phyloP scores from a whole-genome alignment of 2,797 vertebrate species.

The Lophius americanus region DNA sequence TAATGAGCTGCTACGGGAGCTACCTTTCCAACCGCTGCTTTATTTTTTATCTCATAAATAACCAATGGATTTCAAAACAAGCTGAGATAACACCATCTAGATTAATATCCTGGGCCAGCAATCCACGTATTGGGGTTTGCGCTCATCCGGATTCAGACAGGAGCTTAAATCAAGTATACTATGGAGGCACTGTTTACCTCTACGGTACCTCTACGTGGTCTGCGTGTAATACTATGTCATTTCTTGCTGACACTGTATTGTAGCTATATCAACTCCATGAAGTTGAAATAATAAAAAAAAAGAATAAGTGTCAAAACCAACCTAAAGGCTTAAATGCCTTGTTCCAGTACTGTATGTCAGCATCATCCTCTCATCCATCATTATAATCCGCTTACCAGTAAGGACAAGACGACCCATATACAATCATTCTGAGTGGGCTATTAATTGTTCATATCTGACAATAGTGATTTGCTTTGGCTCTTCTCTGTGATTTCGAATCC shows the following conservation, averaged over 20 bases:
- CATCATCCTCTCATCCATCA: conserved; percentile 41
- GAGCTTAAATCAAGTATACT: conserved; percentile 27
- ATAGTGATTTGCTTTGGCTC: not conserved
- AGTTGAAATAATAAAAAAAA: not conserved
- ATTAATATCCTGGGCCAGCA: conserved; percentile 55
- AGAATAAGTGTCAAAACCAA: not conserved
- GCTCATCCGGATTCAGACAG: conserved; percentile 55
- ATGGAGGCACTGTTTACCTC: conserved; percentile 28
- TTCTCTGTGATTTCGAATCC: not conserved
- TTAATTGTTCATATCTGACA: conserved; percentile 31
- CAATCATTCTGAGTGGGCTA: conserved; percentile 55
- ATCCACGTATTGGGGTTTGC: conserved; percentile 67
- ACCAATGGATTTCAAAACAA: conserved; percentile 20
- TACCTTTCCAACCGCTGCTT: not conserved
- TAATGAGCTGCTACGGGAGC: not conserved
- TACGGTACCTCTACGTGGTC: conserved; percentile 32
- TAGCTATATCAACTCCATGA: not conserved
- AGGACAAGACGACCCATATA: conserved; percentile 37
- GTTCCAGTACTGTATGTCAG: conserved; percentile 8
- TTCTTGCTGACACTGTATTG: not conserved
- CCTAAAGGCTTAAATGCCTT: not conserved
- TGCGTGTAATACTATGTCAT: conserved; percentile 7
- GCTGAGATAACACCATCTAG: conserved; percentile 25
- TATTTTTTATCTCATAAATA: no score
- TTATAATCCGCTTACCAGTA: conserved; percentile 69